phyloP scores from a whole-genome alignment of 2,113 vertebrate species.

The Bos javanicus region DNA sequence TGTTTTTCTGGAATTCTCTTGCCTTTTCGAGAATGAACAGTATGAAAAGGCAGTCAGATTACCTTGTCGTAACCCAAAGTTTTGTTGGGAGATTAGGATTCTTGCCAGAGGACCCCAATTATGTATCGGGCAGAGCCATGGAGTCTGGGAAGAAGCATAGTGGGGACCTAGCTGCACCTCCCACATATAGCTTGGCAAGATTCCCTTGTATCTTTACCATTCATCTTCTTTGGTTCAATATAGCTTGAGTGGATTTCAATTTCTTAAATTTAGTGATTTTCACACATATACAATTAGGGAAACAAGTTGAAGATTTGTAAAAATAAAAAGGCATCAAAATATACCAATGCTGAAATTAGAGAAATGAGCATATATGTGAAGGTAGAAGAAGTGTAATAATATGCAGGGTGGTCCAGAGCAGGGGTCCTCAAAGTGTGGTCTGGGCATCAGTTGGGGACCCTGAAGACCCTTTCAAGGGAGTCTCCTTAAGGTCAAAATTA shows the following conservation, averaged over 20 bases:
- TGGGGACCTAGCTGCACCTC: not conserved
- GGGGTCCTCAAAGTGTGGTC: not conserved
- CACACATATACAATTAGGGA: not conserved
- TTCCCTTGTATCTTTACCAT: not conserved
- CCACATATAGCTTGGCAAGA: not conserved
- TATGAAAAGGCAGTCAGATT: not conserved
- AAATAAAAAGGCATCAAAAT: not conserved
- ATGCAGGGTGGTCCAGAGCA: not conserved
- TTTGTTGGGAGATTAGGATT: not conserved
- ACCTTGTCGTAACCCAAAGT: fast-evolving
- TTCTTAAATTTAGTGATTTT: not conserved
- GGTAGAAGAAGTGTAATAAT: not conserved
- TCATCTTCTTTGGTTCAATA: not conserved
- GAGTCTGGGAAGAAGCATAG: not conserved
- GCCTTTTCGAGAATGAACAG: not conserved
- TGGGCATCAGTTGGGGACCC: not conserved
- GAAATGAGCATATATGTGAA: not conserved
- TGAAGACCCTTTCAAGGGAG: not conserved
- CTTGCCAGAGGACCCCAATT: not conserved
- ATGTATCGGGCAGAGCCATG: not conserved
- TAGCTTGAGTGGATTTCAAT: not conserved
- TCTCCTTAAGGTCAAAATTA: not conserved
- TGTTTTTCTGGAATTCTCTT: not conserved
- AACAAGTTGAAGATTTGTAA: not conserved
- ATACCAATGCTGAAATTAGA: not conserved